Evolutionary conservation across 2,888 invertebrate species (phyloP), one percentile per base, ranked within the genome.

Genomic region (Pristionchus fissidentatus): DNA sequence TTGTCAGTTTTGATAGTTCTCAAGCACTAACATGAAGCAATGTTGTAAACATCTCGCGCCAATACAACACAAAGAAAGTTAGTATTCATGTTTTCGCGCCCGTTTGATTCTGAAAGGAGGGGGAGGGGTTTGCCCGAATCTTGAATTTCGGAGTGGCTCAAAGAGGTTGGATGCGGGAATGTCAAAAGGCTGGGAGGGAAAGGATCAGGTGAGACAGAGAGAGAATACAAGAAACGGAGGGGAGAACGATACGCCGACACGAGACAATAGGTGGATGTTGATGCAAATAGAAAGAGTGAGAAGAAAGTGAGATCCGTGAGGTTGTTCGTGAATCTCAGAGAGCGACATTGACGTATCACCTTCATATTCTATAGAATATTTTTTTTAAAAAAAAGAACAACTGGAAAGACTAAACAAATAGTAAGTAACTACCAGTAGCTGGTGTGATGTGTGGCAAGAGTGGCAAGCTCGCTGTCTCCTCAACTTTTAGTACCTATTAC

Each of bases 261-360:
- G 70, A 70, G 70, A 70, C 70, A 70, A 70, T 70, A 26, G 70
- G 26, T 38, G n/a, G 66, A 32, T 66, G 66, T 41, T 70, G 70
- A 70, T 70, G 70, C 43, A 70, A 70, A 70, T 70, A 70, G 70
- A 70, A 70, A n/a, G n/a, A 70, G 70, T 70, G 70, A 70, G 70
- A 70, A 70, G 70, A 43, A 41, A 70, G 43, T 10, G 70, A 38
- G 41, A 70, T 41, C 70, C 19, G 66, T 3, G 35, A 22, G 22
- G 15, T 19, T 38, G 66, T 38, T 22, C n/a, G 38, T 66, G 35
- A 35, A 57, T 22, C 57, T 22, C 15, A 26, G 22, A 10, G 52
- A 57, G n/a, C 15, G 26, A 15, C 29, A 4, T 10, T 13, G 60
- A 60, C 29, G 29, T 29, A 29, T 2, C 8, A 4, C 57, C 29